Conservation (phyloP, 2,797 vertebrate species). For the Pyrocephalus nanus region DNA sequence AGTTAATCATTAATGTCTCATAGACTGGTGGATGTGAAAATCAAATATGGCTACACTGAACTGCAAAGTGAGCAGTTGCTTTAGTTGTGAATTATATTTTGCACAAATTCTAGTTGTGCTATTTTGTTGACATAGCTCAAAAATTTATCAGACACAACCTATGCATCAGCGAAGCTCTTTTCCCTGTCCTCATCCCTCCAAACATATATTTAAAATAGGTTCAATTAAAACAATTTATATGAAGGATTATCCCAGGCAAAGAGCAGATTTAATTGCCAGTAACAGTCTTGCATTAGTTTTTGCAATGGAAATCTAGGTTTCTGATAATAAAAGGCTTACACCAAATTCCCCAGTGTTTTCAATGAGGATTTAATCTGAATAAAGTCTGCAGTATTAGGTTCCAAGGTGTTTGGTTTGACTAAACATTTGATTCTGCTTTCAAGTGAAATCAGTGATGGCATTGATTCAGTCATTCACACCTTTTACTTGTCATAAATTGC, state of each 20-base stretch:
- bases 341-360: constrained; percentile 11
- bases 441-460: constrained; percentile 18
- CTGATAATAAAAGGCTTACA: constrained; percentile 20
- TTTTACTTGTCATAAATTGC: constrained; percentile 1
- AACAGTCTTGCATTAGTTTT: neutral
- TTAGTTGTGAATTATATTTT: neutral
- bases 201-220: neutral
- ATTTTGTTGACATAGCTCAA: neutral
- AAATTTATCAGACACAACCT: neutral
- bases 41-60: neutral
- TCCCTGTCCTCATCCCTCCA: neutral
- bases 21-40: neutral
- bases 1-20: neutral
- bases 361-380: neutral
- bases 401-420: neutral
- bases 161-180: neutral
- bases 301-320: constrained; percentile 5
- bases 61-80: neutral
- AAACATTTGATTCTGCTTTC: neutral
- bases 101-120: neutral
- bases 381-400: constrained; percentile 15
- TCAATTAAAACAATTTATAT: neutral
- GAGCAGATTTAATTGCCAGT: neutral
- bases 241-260: neutral
- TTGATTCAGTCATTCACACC: constrained; percentile 15